Percentiles rank a stretch among this genome's conserved stretches.
These are phyloP conservation scores for Malurus melanocephalus DNA, from an alignment of 2,113 vertebrate genomes.

Conservation along the genomic window DNA sequence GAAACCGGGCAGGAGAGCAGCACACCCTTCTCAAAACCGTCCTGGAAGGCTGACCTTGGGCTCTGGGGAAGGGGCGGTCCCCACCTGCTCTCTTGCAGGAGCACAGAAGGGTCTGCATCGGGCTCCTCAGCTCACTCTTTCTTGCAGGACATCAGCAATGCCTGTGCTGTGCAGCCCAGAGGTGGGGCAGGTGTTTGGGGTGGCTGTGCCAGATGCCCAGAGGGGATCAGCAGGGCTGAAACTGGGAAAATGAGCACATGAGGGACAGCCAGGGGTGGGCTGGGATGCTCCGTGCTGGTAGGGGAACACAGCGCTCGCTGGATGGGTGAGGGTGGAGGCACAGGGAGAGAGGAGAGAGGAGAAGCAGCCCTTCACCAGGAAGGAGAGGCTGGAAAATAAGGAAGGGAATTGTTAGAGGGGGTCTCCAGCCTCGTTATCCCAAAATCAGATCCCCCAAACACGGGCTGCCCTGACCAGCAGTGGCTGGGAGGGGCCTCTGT, in stretches of 20 bases:
- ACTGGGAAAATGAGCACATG: not conserved
- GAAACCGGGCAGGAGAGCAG: not conserved
- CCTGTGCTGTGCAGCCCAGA: not conserved
- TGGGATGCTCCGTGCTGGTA: accelerated
- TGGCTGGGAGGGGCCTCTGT: not conserved
- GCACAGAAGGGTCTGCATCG: not conserved
- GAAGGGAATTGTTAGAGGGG: not conserved
- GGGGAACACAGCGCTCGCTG: not conserved
- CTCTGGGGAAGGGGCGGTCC: not conserved
- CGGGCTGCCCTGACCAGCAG: not conserved
- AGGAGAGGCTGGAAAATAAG: not conserved
- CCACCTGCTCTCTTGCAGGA: not conserved
- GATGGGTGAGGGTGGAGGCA: not conserved
- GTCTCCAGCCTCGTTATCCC: not conserved
- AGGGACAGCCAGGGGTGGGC: too few species aligned
- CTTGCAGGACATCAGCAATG: not conserved
- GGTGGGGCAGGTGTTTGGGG: not conserved
- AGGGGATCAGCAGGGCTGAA: not conserved
- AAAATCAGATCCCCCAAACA: not conserved
- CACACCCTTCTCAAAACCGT: not conserved
- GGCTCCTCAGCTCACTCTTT: accelerated
- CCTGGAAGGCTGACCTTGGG: not conserved
- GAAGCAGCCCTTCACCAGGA: not conserved
- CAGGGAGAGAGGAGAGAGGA: not conserved
- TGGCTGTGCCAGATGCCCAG: not conserved